These are phyloP conservation scores for Resseliella maxima DNA, from an alignment of 2,888 invertebrate species.

Conservation along the genomic window DNA sequence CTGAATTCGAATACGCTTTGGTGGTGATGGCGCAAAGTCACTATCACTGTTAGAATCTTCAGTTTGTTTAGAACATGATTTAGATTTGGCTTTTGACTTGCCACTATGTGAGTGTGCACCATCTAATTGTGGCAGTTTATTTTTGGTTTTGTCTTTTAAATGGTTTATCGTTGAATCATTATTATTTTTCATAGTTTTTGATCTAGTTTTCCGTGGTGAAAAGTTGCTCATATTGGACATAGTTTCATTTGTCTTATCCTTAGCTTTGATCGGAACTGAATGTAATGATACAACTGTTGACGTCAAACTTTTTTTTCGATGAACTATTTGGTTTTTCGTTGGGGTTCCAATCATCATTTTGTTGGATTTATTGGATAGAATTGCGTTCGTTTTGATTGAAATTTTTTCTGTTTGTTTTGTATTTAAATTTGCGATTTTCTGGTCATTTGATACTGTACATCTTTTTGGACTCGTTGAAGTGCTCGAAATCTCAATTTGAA, in stretches of 20 bases:
- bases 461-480: no score
- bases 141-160: not conserved
- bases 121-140: constrained; percentile 70
- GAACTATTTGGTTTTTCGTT: no score
- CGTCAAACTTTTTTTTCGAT: no score
- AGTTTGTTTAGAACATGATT: constrained; percentile 56
- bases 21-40: constrained; percentile 63
- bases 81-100: constrained; percentile 27
- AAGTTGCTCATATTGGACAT: not conserved
- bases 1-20: constrained; percentile 60
- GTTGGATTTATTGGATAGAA: no score
- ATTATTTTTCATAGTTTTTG: not conserved
- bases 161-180: not conserved
- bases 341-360: no score
- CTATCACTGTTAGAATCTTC: constrained; percentile 60
- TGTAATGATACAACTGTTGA: not conserved
- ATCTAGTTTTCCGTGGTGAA: constrained; percentile 20
- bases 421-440: no score
- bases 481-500: no score
- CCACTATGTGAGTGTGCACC: constrained; percentile 68
- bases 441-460: no score
- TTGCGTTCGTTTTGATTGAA: no score
- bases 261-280: not conserved
- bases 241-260: not conserved
- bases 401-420: no score